Evolutionary conservation across 2,888 invertebrate genomes (phyloP), one percentile per base, ranked within the genome.

Genomic region (Hanleya hanleyi): DNA sequence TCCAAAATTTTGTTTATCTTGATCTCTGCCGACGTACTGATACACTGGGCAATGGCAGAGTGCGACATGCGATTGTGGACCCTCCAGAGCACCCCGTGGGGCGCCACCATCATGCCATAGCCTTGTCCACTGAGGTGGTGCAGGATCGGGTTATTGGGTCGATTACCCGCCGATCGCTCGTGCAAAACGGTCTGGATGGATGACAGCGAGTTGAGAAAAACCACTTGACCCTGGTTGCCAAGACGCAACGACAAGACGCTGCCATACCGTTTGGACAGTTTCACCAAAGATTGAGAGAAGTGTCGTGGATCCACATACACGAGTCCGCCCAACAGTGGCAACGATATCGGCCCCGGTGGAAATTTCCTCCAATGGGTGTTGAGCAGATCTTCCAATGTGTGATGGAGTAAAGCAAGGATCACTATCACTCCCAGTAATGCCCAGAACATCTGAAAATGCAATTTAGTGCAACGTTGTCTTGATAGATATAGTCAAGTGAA

Each of bases 271-370:
- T 69, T 37, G 29, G 49, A 73, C n/a, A 82, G 67, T 22, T 71
- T 61, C 5, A 66, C 50, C 4, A 81, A 29, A 15, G 75, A 75
- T 1, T 75, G 37, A 15, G 79, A 78, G 0, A 78, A 78, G 9
- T 67, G 35, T 5, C 36, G 57, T 6, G 74, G 73, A 62, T 69
- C 57, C 18, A 81, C 29, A 32, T 51, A 26, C 47, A 78, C 69
- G 29, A 79, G 35, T 3, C 77, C 75, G 15, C 81, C 81, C 29
- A 83, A 75, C 3, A 83, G 7, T 1, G 83, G 83, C 18, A 81
- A 37, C 12, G 83, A 80, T 18, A 77, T 61, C n/a, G 83, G 83
- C 26, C 83, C 83, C 26, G 78, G 77, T n/a, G 83, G 83, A 7
- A 76, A 29, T 18, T 70, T 47, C 49, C 70, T 35, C 9, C 75